A percentile compares a stretch with the other conserved stretches of the same genome.
These are phyloP conservation scores for Tupaia chinensis DNA, from an alignment of 2,113 vertebrate genomes.

Conservation along the genomic window DNA sequence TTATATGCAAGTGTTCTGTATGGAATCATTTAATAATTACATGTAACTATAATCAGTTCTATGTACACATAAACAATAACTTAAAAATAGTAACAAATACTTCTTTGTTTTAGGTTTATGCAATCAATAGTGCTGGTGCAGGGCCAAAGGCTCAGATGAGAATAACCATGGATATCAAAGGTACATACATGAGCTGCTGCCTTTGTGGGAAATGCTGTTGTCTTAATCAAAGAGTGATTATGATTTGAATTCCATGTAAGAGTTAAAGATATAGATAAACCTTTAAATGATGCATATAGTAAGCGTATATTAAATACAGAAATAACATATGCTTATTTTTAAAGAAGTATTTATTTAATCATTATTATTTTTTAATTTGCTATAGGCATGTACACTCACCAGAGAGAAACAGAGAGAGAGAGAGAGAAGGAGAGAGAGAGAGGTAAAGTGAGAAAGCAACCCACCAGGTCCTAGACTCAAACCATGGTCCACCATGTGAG, in stretches of 20 bases:
- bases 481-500: no score
- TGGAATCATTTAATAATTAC: not conserved
- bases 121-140: constrained; percentile 94
- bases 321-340: no score
- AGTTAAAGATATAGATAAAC: not conserved
- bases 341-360: no score
- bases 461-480: no score
- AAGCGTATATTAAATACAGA: not conserved
- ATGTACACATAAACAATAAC: not conserved
- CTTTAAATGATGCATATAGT: not conserved
- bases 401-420: no score
- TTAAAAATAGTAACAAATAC: constrained; percentile 23
- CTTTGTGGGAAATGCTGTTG: not conserved
- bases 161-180: constrained; percentile 96
- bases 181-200: constrained; percentile 83
- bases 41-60: not conserved
- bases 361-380: no score
- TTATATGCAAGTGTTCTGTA: not conserved
- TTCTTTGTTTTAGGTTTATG: constrained; percentile 91
- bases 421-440: no score
- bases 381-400: no score
- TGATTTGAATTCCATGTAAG: not conserved
- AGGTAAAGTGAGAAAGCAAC: no score
- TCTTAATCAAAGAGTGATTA: constrained; percentile 50
- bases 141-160: constrained; percentile 94